phyloP scores from a whole-genome alignment of 1,140 invertebrate species.

The Bombus sibiricus region DNA sequence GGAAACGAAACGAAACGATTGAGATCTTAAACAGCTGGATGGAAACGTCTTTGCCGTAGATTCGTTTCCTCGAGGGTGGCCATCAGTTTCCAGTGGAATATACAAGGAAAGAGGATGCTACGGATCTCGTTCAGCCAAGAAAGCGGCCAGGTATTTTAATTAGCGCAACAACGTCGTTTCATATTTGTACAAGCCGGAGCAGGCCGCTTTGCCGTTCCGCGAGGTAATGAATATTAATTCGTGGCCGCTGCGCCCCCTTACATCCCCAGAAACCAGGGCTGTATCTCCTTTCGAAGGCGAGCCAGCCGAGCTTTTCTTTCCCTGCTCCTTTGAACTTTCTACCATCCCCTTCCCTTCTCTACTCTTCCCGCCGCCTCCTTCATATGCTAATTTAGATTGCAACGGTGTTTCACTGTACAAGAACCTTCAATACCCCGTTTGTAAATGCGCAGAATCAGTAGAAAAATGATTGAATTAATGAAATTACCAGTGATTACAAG shows the following conservation, averaged over 20 bases:
- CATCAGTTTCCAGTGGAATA: neutral
- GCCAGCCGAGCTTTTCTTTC: conserved; percentile 52
- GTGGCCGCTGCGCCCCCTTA: conserved; percentile 43
- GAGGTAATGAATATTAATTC: conserved; percentile 78
- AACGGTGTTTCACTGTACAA: too few species aligned
- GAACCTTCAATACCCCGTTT: too few species aligned
- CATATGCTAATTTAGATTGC: conserved; percentile 57
- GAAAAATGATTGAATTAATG: too few species aligned
- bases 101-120: neutral
- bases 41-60: neutral
- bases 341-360: too few species aligned
- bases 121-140: conserved; percentile 54
- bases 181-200: conserved; percentile 68
- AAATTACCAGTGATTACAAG: too few species aligned
- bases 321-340: conserved; percentile 30
- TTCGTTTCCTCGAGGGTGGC: neutral
- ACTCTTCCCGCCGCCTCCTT: neutral
- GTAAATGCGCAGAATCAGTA: too few species aligned
- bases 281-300: conserved; percentile 34
- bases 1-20: neutral
- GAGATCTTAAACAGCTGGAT: neutral
- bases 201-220: conserved; percentile 54
- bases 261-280: conserved; percentile 5
- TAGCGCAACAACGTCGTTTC: conserved; percentile 77
- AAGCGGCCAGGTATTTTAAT: conserved; percentile 76